Conservation (phyloP, 1,140 invertebrate species). For the Lutraria rhynchaena region DNA sequence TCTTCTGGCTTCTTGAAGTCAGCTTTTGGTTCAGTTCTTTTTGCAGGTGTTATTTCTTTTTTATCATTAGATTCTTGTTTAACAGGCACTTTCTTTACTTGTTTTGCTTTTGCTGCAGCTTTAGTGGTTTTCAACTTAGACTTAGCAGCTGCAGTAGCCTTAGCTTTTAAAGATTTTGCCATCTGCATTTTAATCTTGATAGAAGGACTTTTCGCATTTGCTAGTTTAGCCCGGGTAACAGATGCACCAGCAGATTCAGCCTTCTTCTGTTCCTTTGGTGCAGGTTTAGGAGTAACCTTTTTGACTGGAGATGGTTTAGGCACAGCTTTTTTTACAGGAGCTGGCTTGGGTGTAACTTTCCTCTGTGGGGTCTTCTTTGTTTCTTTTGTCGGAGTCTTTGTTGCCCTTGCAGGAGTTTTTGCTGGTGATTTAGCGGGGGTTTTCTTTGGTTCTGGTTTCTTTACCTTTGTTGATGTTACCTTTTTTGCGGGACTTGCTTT, state of each 20-base stretch:
- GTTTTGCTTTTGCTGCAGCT: background rate
- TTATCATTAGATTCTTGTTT: background rate
- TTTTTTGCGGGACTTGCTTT: slow-evolving; percentile 10
- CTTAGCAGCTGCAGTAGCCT: background rate
- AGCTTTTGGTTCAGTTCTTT: background rate
- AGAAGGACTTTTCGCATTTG: slow-evolving; percentile 5
- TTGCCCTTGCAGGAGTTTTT: slow-evolving; percentile 20
- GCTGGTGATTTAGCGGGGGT: slow-evolving; percentile 8
- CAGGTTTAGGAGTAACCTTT: background rate
- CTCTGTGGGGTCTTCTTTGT: background rate
- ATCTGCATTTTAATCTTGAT: background rate
- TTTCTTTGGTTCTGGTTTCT: slow-evolving; percentile 36
- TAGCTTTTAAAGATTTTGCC: slow-evolving; percentile 1
- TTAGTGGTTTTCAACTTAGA: background rate
- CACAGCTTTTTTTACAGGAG: slow-evolving; percentile 1
- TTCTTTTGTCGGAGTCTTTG: slow-evolving; percentile 1
- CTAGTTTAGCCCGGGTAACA: slow-evolving; percentile 18
- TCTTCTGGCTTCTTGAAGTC: background rate
- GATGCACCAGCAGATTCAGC: background rate
- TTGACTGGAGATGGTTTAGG: slow-evolving; percentile 7
- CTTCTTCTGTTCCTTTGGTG: slow-evolving; percentile 10
- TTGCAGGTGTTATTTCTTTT: background rate
- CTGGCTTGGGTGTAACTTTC: background rate
- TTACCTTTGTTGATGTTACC: slow-evolving; percentile 27
- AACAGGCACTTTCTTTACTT: background rate